Conservation (phyloP, 1,140 invertebrate species). For the Drosophila chauvacae region DNA sequence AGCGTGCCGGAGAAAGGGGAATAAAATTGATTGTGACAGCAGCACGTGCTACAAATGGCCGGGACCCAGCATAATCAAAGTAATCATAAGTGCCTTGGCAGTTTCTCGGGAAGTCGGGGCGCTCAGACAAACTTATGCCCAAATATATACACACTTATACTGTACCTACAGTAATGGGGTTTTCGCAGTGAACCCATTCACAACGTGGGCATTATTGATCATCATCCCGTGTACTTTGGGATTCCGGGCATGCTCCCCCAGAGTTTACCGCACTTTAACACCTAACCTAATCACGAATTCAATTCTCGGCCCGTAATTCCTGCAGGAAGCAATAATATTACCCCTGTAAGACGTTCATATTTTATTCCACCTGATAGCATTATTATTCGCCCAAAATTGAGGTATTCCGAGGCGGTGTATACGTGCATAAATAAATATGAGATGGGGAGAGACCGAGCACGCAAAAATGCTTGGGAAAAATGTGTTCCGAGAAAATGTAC, state of each 20-base stretch:
- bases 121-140: conserved; percentile 7
- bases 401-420: conserved; percentile 25
- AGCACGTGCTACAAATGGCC: conserved; percentile 66
- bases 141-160: conserved; percentile 7
- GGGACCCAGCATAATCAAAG: conserved; percentile 30
- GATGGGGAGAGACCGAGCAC: conserved; percentile 38
- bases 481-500: conserved; percentile 82
- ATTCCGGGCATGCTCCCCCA: conserved; percentile 33
- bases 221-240: conserved; percentile 34
- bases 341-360: conserved; percentile 23
- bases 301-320: conserved; percentile 37
- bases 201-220: conserved; percentile 34
- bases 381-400: conserved; percentile 31
- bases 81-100: conserved; percentile 47
- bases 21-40: conserved; percentile 69
- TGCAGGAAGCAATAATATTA: conserved; percentile 56
- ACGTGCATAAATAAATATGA: conserved; percentile 41
- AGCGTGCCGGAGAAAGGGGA: conserved; percentile 25
- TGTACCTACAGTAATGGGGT: conserved; percentile 4
- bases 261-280: conserved; percentile 38
- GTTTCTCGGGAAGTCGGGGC: conserved; percentile 9
- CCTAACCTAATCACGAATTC: conserved; percentile 48
- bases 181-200: conserved; percentile 40
- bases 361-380: conserved; percentile 47
- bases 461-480: conserved; percentile 79